Base-by-base conservation (phyloP, 2,113 vertebrate genomes). In the Bubo scandiacus region DNA sequence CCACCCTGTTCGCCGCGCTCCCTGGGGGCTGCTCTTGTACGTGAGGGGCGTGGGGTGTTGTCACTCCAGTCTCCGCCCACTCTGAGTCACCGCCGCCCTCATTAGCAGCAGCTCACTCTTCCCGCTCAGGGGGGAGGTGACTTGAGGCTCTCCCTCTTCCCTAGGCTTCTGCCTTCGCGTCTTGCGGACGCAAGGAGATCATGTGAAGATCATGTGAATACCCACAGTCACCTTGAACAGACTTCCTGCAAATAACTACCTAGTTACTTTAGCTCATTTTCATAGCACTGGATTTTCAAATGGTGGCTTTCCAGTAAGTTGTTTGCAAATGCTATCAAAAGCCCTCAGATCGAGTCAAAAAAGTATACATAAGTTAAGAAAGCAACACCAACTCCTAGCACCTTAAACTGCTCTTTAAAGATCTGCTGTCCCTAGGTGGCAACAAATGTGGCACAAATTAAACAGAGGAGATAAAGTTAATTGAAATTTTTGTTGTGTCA, bases 351-450 rank as follows among this genome's bases (percentile, higher is more conserved):
- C 1, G 6, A 88, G 32, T 54, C 27, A 70, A 80, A 36, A 26
- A 81, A 63, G 32, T 3, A 43, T 5, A 21, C 0, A 0, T 2
- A 65, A 54, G 6, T 47, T 63, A 68, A 59, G 29, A 75, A 81
- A 43, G 14, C 10, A 75, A 52, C 16, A 75, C 3, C 10, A 57
- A 16, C 25, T 75, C 40, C 47, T 21, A 86, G 54, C 2, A 17
- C 10, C n/a, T 77, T 54, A 36, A 66, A 77, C 11, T 54, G 21
- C 19, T 83, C 80, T 84, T 18, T 16, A 38, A 88, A 66, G 54
- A 87, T 55, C 54, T 62, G 26, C 40, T 74, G 51, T 66, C 54
- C 54, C 36, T 77, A 34, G 7, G 5, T 16, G 16, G 27, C 40
- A 94, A 45, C 7, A 49, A 26, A 86, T 2, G 5, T 16, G 40